Evolutionary conservation across 2,888 invertebrate species (phyloP).

Genomic region (Sympetrum striolatum): DNA sequence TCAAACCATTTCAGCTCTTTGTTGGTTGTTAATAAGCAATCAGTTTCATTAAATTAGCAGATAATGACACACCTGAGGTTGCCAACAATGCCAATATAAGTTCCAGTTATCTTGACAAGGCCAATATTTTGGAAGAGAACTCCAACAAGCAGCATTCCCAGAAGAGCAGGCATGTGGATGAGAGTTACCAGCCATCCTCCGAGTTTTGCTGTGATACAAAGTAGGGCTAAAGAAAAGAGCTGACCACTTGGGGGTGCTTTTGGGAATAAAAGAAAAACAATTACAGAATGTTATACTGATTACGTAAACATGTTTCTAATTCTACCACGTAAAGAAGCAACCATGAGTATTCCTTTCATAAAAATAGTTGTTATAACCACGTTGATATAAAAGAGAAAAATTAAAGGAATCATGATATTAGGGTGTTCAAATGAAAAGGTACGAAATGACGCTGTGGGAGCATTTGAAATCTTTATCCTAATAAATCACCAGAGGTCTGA

Average conservation of each 20-base stretch:
- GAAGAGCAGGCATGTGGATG: slow-evolving; percentile 81
- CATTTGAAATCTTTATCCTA: no score
- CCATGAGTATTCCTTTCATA: no score
- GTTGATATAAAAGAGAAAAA: no score
- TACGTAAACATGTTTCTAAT: not conserved
- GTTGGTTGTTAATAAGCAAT: not conserved
- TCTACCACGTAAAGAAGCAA: not conserved
- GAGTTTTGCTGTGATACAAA: slow-evolving; percentile 79
- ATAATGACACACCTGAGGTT: slow-evolving; percentile 69
- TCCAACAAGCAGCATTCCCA: slow-evolving; percentile 87
- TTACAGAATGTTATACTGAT: not conserved
- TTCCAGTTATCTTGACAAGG: slow-evolving; percentile 73
- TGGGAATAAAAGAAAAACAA: not conserved
- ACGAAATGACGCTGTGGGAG: no score
- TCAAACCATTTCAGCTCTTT: not conserved
- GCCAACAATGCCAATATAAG: slow-evolving; percentile 70
- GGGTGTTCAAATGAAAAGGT: no score
- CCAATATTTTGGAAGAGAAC: slow-evolving; percentile 77
- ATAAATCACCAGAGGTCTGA: no score
- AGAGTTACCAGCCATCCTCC: slow-evolving; percentile 83
- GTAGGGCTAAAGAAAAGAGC: slow-evolving; percentile 76
- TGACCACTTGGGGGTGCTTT: slow-evolving; percentile 84
- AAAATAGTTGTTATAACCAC: no score
- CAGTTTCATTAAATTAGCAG: no score
- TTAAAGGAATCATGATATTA: no score